Percentiles rank a stretch among this genome's conserved stretches.
Evolutionary conservation across 2,113 vertebrate genomes (phyloP).

Genomic region (Perca schrenkii): DNA sequence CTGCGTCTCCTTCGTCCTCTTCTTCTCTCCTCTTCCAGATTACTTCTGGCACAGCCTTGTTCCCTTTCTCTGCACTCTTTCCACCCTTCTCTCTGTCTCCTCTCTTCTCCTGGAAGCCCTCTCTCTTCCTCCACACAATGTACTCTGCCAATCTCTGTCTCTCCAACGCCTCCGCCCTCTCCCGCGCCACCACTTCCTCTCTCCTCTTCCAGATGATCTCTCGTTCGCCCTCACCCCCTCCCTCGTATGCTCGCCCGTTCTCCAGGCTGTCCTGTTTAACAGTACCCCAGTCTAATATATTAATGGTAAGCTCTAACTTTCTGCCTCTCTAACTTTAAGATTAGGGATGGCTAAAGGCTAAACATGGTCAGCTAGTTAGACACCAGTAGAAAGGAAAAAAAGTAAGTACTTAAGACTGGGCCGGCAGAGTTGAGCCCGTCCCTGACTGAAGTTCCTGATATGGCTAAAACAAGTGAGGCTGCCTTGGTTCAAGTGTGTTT

Average conservation of each 20-base stretch:
- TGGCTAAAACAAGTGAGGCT: slow-evolving; percentile 78
- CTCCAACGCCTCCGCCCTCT: slow-evolving; percentile 82
- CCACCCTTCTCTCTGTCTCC: slow-evolving; percentile 74
- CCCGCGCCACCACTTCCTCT: slow-evolving; percentile 84
- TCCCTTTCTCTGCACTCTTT: slow-evolving; percentile 62
- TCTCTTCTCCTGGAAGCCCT: slow-evolving; percentile 85
- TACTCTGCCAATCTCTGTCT: slow-evolving; percentile 79
- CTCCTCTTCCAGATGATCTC: slow-evolving; percentile 87
- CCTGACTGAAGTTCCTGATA: slow-evolving; percentile 79
- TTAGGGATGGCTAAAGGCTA: slow-evolving; percentile 55
- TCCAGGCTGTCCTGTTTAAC: slow-evolving; percentile 85
- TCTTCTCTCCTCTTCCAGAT: slow-evolving; percentile 83
- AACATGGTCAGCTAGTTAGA: slow-evolving; percentile 60
- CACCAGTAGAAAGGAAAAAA: slow-evolving; percentile 59
- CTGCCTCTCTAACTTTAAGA: slow-evolving; percentile 16
- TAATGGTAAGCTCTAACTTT: slow-evolving; percentile 49
- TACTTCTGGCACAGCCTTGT: slow-evolving; percentile 73
- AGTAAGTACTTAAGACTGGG: slow-evolving; percentile 64
- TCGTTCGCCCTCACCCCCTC: slow-evolving; percentile 83
- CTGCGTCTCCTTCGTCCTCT: slow-evolving; percentile 78
- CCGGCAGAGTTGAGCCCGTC: slow-evolving; percentile 54
- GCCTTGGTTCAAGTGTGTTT: slow-evolving; percentile 67
- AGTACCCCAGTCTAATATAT: slow-evolving; percentile 53
- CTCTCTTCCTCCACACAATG: slow-evolving; percentile 86
- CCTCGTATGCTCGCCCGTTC: slow-evolving; percentile 85